phyloP scores from a whole-genome alignment of 2,888 invertebrate genomes.

The Calephelis perditalis region DNA sequence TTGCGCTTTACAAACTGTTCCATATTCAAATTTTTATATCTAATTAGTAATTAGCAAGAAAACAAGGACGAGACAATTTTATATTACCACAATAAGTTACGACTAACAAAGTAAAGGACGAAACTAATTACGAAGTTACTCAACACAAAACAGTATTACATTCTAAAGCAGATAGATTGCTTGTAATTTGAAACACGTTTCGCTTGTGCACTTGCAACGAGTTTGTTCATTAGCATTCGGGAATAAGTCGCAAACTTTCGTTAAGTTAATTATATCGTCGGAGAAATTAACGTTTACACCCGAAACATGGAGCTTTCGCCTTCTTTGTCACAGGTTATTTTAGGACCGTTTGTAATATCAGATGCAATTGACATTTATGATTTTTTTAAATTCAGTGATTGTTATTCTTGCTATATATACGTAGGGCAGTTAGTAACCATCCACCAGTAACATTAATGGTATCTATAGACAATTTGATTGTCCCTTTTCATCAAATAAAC shows the following conservation, averaged over 20 bases:
- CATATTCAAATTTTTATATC: too few relatives aligned
- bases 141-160: slow-evolving; percentile 7
- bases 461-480: too few relatives aligned
- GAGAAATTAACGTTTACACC: slow-evolving; percentile 27
- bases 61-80: neutral
- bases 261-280: slow-evolving; percentile 31
- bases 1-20: too few relatives aligned
- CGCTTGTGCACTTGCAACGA: slow-evolving; percentile 46
- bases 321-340: slow-evolving; percentile 11
- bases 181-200: slow-evolving; percentile 49
- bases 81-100: neutral
- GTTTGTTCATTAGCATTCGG: slow-evolving; percentile 56
- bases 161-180: slow-evolving; percentile 21
- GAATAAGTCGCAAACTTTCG: slow-evolving; percentile 52
- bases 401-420: too few relatives aligned
- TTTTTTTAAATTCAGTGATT: too few relatives aligned
- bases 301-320: slow-evolving; percentile 20
- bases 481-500: too few relatives aligned
- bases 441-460: too few relatives aligned
- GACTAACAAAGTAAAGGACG: neutral
- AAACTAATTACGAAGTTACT: slow-evolving; percentile 13
- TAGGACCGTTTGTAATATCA: slow-evolving; percentile 6
- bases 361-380: too few relatives aligned
- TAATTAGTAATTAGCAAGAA: neutral
- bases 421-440: too few relatives aligned